These are phyloP conservation scores for Thunnus maccoyii DNA, from an alignment of 2,113 vertebrate species.

Conservation along the genomic window DNA sequence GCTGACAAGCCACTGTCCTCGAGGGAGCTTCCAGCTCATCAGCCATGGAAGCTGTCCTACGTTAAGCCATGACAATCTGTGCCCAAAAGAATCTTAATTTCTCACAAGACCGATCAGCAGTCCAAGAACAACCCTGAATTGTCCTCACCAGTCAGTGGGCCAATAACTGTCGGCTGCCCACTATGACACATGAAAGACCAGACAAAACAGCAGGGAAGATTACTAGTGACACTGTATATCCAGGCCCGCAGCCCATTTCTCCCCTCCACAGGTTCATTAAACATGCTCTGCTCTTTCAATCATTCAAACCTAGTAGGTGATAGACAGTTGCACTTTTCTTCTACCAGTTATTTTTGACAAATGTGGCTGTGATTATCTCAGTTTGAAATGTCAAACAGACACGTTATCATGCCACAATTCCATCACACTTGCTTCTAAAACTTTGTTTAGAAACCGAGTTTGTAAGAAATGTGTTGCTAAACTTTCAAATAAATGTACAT, in stretches of 20 bases:
- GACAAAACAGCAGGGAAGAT: conserved; percentile 22
- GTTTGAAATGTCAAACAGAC: conserved; percentile 28
- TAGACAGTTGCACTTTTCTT: conserved; percentile 18
- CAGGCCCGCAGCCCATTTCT: conserved; percentile 1
- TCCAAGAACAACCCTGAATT: conserved; percentile 27
- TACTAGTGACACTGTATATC: neutral
- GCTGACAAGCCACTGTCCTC: neutral
- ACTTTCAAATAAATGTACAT: neutral
- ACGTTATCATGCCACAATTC: neutral
- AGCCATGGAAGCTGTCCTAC: conserved; percentile 4
- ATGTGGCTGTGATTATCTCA: neutral
- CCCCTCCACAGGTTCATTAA: conserved; percentile 1
- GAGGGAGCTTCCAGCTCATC: neutral
- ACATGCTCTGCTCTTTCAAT: conserved; percentile 13
- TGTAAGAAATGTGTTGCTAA: neutral
- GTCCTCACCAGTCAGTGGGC: conserved; percentile 10
- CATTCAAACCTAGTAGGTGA: neutral
- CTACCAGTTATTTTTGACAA: neutral
- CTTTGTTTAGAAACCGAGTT: neutral
- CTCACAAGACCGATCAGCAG: neutral
- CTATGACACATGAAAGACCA: neutral
- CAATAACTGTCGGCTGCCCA: conserved; percentile 5
- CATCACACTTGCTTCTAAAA: neutral
- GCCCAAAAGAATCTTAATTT: neutral
- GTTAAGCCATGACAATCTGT: neutral